These are phyloP conservation scores for Acanthopagrus latus DNA, from an alignment of 2,797 vertebrate genomes.

Conservation along the genomic window DNA sequence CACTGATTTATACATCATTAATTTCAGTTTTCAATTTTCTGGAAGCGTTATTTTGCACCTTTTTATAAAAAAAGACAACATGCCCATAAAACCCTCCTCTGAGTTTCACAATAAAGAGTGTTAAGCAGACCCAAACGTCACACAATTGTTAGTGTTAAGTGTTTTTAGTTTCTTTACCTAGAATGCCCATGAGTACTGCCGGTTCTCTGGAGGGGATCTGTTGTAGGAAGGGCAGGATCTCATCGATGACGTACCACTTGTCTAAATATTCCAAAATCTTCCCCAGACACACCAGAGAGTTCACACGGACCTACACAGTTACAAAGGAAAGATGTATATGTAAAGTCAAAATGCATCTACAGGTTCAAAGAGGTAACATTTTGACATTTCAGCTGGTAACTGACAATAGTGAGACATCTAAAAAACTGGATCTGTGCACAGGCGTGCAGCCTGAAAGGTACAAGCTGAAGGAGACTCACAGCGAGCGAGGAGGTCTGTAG, in stretches of 20 bases:
- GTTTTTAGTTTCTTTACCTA: constrained; percentile 86
- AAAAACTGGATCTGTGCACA: not conserved
- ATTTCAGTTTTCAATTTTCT: too few relatives aligned
- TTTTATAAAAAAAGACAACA: too few relatives aligned
- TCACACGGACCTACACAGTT: constrained; percentile 92
- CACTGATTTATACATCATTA: too few relatives aligned
- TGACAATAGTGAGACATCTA: not conserved
- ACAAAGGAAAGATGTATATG: not conserved
- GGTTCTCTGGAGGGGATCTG: constrained; percentile 98
- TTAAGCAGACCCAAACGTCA: not conserved
- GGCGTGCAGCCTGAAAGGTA: not conserved
- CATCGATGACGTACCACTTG: constrained; percentile 99
- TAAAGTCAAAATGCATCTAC: not conserved
- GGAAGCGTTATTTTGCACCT: too few relatives aligned
- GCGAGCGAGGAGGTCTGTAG: constrained; percentile 98
- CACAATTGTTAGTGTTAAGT: not conserved
- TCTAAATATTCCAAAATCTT: constrained; percentile 99
- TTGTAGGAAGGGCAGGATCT: constrained; percentile 97
- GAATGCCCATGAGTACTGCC: constrained; percentile 97
- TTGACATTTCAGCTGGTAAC: not conserved
- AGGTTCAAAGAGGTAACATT: not conserved
- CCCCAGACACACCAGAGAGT: constrained; percentile 97
- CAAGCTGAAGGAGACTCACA: constrained; percentile 86
- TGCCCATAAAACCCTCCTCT: too few relatives aligned
- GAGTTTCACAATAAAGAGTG: too few relatives aligned